Base-by-base conservation (phyloP, 2,113 vertebrate species). In the Mystacornis crossleyi region DNA sequence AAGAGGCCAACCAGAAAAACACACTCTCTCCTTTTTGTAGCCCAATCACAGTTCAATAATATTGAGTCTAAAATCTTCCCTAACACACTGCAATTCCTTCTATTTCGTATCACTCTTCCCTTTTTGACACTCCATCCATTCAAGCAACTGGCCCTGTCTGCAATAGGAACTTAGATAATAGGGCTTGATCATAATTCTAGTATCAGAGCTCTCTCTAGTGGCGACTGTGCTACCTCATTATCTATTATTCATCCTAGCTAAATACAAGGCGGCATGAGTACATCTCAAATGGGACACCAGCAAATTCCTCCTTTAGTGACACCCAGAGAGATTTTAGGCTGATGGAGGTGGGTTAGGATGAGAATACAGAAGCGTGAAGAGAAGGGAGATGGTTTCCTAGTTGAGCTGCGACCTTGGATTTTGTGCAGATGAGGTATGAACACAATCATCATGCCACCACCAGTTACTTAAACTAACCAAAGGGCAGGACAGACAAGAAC, bases 181-280 rank as follows among this genome's bases (percentile, higher is more conserved):
- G 14, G 6, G 3, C 26, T 89, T 61, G 20, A 69, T 79, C 65
- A 86, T 79, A 87, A 95, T 92, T 86, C 71, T 94, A 95, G 81
- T 94, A 93, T 91, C 80, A 79, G 95, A 95, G 94, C 95, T 92
- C 96, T 91, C 96, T 96, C 97, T 97, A 96, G 96, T 94, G 94
- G 89, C 83, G 51, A 74, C 50, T 90, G 6, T 86, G 57, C 15
- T 77, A 34, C 24, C 80, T 78, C 61, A 81, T 86, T 86, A 93
- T 36, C 51, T 84, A 67, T 83, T 89, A 73, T 58, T 72, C 70
- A 54, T 65, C 15, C 8, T 51, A 31, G 50, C 13, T 72, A 77
- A 75, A 79, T 38, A 16, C 6, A n/a, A 62, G 18, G 42, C 4
- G 0, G 19, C 0, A 1, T 50, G 34, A 66, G 9, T 20, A 31